phyloP scores from a whole-genome alignment of 2,113 vertebrate genomes.

The Oplegnathus fasciatus region DNA sequence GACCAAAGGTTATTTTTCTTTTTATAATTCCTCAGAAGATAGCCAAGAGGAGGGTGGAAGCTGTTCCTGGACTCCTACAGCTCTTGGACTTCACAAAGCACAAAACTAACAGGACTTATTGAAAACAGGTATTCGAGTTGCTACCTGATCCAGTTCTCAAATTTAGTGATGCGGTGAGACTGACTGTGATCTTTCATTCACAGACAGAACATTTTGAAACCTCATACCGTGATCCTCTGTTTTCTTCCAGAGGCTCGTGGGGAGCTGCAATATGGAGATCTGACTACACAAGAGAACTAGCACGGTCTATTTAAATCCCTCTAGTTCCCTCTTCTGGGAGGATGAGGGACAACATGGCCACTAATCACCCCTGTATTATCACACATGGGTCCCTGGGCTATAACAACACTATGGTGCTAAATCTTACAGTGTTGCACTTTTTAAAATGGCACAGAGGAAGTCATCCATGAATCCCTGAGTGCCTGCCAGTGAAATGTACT shows the following conservation, averaged over 20 bases:
- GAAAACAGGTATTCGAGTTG: constrained; percentile 39
- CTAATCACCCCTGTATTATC: neutral
- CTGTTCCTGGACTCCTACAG: constrained; percentile 30
- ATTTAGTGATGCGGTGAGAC: constrained; percentile 1
- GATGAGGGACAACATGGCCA: constrained; percentile 10
- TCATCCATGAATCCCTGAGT: neutral
- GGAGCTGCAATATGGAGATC: constrained; percentile 40
- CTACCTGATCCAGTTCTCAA: constrained; percentile 15
- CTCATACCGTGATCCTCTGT: constrained; percentile 7
- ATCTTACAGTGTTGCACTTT: neutral
- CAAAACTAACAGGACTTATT: neutral
- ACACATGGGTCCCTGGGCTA: neutral
- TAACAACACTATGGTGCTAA: neutral
- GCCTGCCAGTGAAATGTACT: constrained; percentile 9
- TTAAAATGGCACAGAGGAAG: neutral
- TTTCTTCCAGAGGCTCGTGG: constrained; percentile 5
- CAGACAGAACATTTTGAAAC: constrained; percentile 17
- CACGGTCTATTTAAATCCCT: constrained; percentile 11
- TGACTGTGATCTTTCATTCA: constrained; percentile 28
- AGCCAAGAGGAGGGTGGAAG: neutral
- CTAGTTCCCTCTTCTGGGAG: constrained; percentile 71
- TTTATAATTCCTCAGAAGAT: constrained; percentile 43
- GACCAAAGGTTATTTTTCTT: constrained; percentile 57
- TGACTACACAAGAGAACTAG: neutral
- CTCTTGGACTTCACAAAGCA: constrained; percentile 22